phyloP scores from a whole-genome alignment of 2,113 vertebrate species.

The Cairina moschata region DNA sequence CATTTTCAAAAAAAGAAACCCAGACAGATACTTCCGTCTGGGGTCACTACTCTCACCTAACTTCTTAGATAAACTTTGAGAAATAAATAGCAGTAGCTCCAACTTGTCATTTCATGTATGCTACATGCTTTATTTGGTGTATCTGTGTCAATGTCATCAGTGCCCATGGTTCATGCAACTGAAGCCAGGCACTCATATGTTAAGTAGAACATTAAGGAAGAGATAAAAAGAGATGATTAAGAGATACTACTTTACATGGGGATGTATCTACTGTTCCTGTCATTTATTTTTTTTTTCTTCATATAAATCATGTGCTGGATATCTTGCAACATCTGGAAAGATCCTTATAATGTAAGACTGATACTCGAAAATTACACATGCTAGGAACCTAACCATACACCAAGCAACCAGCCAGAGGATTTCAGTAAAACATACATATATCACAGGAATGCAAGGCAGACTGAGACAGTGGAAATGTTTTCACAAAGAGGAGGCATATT shows the following conservation, averaged over 20 bases:
- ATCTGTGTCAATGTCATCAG: background rate
- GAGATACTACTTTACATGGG: background rate
- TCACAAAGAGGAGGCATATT: background rate
- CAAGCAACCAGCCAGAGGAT: background rate
- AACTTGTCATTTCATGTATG: background rate
- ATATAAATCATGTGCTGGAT: background rate
- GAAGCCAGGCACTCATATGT: background rate
- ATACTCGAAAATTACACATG: background rate
- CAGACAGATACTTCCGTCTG: background rate
- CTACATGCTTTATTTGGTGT: background rate
- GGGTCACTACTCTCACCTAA: background rate
- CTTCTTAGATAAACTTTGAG: background rate
- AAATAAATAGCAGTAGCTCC: background rate
- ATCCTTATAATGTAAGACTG: background rate
- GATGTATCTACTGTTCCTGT: background rate
- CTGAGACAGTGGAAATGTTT: background rate
- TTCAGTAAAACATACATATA: background rate
- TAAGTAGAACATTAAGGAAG: background rate
- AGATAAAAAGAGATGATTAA: background rate
- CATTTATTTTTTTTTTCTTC: background rate
- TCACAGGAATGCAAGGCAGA: background rate
- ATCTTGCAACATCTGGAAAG: background rate
- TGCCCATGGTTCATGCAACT: background rate
- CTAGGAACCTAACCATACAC: background rate
- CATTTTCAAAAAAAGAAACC: background rate